Conservation (phyloP, 2,888 invertebrate genomes). For the Doris montereyensis region DNA sequence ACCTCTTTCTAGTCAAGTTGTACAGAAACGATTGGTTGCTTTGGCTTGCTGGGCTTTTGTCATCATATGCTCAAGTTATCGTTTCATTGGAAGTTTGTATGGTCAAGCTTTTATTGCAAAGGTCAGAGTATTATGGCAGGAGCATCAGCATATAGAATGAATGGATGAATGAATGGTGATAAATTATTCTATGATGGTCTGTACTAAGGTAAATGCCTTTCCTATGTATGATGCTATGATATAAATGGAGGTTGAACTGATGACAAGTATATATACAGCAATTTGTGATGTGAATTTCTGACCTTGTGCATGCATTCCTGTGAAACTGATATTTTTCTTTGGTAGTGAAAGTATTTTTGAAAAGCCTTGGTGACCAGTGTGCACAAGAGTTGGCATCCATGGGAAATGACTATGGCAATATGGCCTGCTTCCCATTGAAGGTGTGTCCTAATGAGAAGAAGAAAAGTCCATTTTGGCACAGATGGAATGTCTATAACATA, state of each 20-base stretch:
- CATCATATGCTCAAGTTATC: constrained; percentile 69
- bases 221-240: not conserved
- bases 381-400: too few species aligned
- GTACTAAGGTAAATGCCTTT: not conserved
- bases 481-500: too few species aligned
- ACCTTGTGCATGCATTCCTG: too few species aligned
- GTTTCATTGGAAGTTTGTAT: constrained; percentile 58
- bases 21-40: constrained; percentile 83
- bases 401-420: too few species aligned
- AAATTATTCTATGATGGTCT: not conserved
- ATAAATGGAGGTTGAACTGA: not conserved
- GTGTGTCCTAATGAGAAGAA: too few species aligned
- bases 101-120: constrained; percentile 63
- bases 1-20: constrained; percentile 85
- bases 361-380: too few species aligned
- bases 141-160: constrained; percentile 68
- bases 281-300: too few species aligned
- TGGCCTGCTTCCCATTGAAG: too few species aligned
- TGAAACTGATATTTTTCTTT: too few species aligned
- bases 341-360: too few species aligned
- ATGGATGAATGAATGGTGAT: not conserved
- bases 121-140: constrained; percentile 63
- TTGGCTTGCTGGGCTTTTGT: constrained; percentile 92
- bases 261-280: too few species aligned
- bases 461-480: too few species aligned